A percentile compares a stretch with the other conserved stretches of the same genome.
phyloP scores from a whole-genome alignment of 2,113 vertebrate species.

The Otis tarda region DNA sequence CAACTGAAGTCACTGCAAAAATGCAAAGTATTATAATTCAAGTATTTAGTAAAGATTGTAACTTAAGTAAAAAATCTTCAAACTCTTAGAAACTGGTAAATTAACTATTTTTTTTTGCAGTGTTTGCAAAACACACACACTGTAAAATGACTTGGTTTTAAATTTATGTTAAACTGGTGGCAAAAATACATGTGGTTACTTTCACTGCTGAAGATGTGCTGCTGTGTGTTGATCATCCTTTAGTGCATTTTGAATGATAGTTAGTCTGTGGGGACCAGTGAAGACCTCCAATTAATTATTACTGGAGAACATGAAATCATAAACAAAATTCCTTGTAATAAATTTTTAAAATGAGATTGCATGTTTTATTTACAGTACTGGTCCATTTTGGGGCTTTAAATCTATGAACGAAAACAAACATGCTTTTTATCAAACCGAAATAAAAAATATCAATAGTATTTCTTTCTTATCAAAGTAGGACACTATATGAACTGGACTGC shows the following conservation, averaged over 20 bases:
- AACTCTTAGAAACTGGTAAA: slow-evolving; percentile 6
- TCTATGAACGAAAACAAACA: slow-evolving; percentile 81
- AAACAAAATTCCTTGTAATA: slow-evolving; percentile 90
- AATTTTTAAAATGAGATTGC: slow-evolving; percentile 84
- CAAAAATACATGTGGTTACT: slow-evolving; percentile 63
- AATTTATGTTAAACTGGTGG: slow-evolving; percentile 56
- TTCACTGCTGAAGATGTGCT: slow-evolving; percentile 59
- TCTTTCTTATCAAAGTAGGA: slow-evolving; percentile 76
- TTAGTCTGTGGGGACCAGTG: slow-evolving; percentile 75
- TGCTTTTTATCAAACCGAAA: slow-evolving; percentile 73
- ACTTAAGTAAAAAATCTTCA: background rate
- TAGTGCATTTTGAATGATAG: slow-evolving; percentile 77
- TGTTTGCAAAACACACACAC: slow-evolving; percentile 28
- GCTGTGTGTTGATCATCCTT: slow-evolving; percentile 73
- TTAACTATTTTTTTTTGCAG: slow-evolving; percentile 9
- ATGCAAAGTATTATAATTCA: background rate
- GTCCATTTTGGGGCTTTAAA: slow-evolving; percentile 83
- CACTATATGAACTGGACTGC: slow-evolving; percentile 68
- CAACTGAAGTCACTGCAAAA: background rate
- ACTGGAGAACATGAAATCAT: slow-evolving; percentile 85
- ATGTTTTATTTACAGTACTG: slow-evolving; percentile 86
- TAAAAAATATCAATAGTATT: slow-evolving; percentile 78
- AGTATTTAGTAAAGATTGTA: background rate
- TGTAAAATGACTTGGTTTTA: slow-evolving; percentile 28
- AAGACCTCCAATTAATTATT: slow-evolving; percentile 88